Base-by-base conservation (phyloP, 2,888 invertebrate genomes). In the Parochlus steinenii region DNA sequence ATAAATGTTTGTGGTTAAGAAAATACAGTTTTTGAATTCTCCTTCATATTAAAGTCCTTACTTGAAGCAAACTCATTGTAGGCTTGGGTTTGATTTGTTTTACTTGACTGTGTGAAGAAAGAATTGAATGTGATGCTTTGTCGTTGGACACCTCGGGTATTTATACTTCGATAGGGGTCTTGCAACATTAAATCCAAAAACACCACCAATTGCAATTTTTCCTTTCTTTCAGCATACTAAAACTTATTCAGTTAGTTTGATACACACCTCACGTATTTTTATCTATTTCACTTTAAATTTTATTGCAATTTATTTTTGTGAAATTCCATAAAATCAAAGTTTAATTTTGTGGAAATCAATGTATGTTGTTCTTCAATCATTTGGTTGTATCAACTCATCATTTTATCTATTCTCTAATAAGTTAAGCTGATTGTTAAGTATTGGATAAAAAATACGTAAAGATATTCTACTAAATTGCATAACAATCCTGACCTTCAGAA, bases 11-110 rank as follows among this genome's bases (percentile, higher is more conserved):
- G 15, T 36, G 18, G 18, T 18, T 24, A 7, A 28, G 14, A 10
- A 1, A 29, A 33, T 28, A 23, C 17, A 32, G 11, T 33, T 11
- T 19, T 11, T 7, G 19, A 29, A 16, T n/a, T n/a, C n/a, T n/a
- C n/a, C n/a, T n/a, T n/a, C n/a, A 36, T 8, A 23, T 14, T 18
- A 31, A 37, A 39, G 24, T 31, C 33, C 58, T 59, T 52, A 58
- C 58, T 51, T 54, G 50, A 51, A 58, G 51, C 51, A 56, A 51
- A 56, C 53, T 56, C 56, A 58, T 58, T 59, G 56, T 57, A 45
- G 39, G 46, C 49, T 51, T 57, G 47, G 46, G 49, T 39, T 47
- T 45, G 7, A 26, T 44, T 42, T 43, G 23, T 37, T 40, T 43
- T 46, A 48, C 53, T 47, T 53, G 54, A 55, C 58, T 50, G 54